Conservation (phyloP, 35 echinoderm and acorn worm species). For the Apostichopus californicus region DNA sequence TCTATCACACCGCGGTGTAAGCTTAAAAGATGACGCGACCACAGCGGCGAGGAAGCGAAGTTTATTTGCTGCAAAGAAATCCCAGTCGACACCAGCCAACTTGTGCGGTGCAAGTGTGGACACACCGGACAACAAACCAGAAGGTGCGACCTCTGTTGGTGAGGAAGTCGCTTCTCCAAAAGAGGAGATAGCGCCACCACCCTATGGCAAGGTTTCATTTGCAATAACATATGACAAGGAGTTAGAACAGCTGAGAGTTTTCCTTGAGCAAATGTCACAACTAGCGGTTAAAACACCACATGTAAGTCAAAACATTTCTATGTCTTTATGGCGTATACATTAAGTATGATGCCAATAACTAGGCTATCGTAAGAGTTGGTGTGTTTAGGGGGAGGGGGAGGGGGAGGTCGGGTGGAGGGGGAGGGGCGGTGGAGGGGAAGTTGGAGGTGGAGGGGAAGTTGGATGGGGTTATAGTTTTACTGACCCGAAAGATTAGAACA, state of each 20-base stretch:
- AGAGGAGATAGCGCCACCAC: background rate
- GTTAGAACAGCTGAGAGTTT: conserved; percentile 63
- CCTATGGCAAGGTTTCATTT: conserved; percentile 71
- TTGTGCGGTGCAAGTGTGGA: conserved; percentile 15
- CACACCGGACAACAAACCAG: background rate
- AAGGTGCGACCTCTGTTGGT: background rate
- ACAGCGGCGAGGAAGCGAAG: conserved; percentile 17
- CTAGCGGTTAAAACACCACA: conserved; percentile 49
- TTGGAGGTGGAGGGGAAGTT: too few relatives aligned
- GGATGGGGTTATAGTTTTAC: too few relatives aligned
- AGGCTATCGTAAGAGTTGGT: too few relatives aligned
- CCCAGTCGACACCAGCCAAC: conserved; percentile 50
- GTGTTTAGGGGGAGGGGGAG: too few relatives aligned
- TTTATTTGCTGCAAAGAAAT: conserved; percentile 19
- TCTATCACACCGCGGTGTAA: background rate
- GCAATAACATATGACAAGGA: conserved; percentile 71
- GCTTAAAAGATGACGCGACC: conserved; percentile 27
- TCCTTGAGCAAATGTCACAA: conserved; percentile 57
- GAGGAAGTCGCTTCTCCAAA: background rate
- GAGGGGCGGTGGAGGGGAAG: too few relatives aligned
- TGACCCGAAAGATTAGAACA: too few relatives aligned
- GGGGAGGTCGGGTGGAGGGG: too few relatives aligned
- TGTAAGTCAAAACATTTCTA: conserved; percentile 6
- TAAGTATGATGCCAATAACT: too few relatives aligned
- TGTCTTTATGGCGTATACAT: too few relatives aligned